Conservation (phyloP, 2,797 vertebrate species). For the Sebastiscus albofasciatus region DNA sequence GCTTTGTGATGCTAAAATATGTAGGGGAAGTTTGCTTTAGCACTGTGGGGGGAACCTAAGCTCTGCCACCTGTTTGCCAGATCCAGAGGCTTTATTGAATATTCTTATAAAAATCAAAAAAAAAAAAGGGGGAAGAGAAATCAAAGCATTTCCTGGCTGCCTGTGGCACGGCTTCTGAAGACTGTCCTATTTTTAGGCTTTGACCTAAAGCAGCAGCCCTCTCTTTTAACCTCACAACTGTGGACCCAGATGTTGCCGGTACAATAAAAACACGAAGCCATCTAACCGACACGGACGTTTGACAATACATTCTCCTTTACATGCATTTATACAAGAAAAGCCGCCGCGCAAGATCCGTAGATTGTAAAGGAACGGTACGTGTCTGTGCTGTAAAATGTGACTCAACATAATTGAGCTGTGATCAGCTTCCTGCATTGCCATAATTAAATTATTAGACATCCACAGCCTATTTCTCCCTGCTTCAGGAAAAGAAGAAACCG, state of each 20-base stretch:
- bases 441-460: conserved; percentile 75
- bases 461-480: conserved; percentile 55
- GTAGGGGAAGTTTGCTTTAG: conserved; percentile 80
- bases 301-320: conserved; percentile 23
- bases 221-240: conserved; percentile 73
- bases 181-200: conserved; percentile 82
- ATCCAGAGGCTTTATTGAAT: conserved; percentile 83
- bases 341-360: not conserved
- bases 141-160: conserved; percentile 87
- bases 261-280: conserved; percentile 67
- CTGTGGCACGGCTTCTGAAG: conserved; percentile 85
- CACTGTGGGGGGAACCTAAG: conserved; percentile 75
- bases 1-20: conserved; percentile 81
- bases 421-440: conserved; percentile 42
- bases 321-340: not conserved
- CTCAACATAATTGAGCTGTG: conserved; percentile 39
- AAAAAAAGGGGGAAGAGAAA: conserved; percentile 68
- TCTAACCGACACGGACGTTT: conserved; percentile 44
- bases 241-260: conserved; percentile 76
- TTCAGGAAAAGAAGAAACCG: conserved; percentile 70
- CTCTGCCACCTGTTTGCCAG: conserved; percentile 86
- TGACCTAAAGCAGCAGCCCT: conserved; percentile 78
- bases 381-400: conserved; percentile 46
- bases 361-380: not conserved
- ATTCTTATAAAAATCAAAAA: conserved; percentile 82